phyloP scores from a whole-genome alignment of 2,888 invertebrate genomes.

The Philaethria dido region DNA sequence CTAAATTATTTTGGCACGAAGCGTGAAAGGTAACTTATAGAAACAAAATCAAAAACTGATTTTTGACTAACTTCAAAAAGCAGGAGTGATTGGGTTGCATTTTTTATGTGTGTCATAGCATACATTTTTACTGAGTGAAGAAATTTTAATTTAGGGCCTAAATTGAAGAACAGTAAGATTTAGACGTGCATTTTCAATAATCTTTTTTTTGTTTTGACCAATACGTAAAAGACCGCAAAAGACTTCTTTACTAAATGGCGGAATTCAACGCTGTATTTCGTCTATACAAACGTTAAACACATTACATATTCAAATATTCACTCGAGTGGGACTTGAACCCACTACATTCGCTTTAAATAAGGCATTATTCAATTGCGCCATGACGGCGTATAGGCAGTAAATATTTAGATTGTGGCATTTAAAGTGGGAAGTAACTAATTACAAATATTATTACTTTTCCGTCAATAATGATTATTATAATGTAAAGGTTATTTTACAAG shows the following conservation, averaged over 20 bases:
- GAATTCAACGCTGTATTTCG: background rate
- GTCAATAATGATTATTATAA: background rate
- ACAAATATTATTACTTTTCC: constrained; percentile 12
- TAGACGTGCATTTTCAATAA: no score
- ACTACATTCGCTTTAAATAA: background rate
- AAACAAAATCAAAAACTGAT: background rate
- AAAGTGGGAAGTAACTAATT: constrained; percentile 27
- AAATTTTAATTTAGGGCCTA: no score
- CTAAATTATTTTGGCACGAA: background rate
- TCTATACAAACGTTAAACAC: background rate
- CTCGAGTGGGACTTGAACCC: constrained; percentile 8
- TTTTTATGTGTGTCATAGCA: no score
- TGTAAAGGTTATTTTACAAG: background rate
- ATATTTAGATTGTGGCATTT: constrained; percentile 6
- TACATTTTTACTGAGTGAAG: no score
- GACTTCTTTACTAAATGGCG: no score
- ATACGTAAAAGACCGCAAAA: no score
- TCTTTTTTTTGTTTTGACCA: no score
- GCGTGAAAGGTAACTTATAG: background rate
- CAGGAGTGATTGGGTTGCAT: no score
- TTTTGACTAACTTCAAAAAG: no score
- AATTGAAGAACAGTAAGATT: no score
- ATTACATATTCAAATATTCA: background rate
- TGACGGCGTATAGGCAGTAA: background rate
- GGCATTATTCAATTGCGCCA: background rate